These are phyloP conservation scores for Portevinia maculata DNA, from an alignment of 2,888 invertebrate species.

Conservation along the genomic window DNA sequence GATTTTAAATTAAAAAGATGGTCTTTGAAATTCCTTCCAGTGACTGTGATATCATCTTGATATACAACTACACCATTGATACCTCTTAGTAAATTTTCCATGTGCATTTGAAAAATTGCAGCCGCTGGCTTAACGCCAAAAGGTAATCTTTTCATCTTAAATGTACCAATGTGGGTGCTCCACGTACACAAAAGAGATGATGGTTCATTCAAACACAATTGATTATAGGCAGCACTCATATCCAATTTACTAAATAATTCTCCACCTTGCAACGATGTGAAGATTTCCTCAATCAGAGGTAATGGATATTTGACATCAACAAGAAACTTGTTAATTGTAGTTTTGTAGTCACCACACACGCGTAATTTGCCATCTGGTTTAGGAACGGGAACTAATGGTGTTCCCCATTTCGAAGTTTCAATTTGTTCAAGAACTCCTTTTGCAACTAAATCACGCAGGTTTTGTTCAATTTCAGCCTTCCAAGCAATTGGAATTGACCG, in stretches of 20 bases:
- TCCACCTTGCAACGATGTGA: slow-evolving; percentile 15
- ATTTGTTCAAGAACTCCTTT: slow-evolving; percentile 3
- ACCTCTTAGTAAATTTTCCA: slow-evolving; percentile 19
- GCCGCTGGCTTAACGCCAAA: slow-evolving; percentile 32
- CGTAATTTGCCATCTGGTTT: slow-evolving; percentile 21
- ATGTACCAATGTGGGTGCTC: slow-evolving; percentile 14
- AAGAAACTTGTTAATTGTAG: no score
- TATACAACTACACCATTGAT: slow-evolving; percentile 1
- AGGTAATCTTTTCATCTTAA: slow-evolving; percentile 19
- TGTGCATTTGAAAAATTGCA: no score
- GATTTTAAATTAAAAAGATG: slow-evolving; percentile 2
- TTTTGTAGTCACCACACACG: no score
- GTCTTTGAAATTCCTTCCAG: slow-evolving; percentile 14
- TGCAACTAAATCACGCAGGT: slow-evolving; percentile 14
- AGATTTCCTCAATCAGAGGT: slow-evolving; percentile 8
- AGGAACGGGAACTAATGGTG: no score
- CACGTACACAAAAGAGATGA: slow-evolving; percentile 3
- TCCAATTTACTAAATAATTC: slow-evolving; percentile 17
- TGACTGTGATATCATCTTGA: slow-evolving; percentile 18
- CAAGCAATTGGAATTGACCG: slow-evolving; percentile 37
- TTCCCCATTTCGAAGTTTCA: slow-evolving; percentile 14
- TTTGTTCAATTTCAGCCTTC: slow-evolving; percentile 24
- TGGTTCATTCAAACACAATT: slow-evolving; percentile 6
- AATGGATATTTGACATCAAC: no score
- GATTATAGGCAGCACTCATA: slow-evolving; percentile 19